phyloP scores from a whole-genome alignment of 2,797 vertebrate genomes.

The Gymnoscopelus microlampas region DNA sequence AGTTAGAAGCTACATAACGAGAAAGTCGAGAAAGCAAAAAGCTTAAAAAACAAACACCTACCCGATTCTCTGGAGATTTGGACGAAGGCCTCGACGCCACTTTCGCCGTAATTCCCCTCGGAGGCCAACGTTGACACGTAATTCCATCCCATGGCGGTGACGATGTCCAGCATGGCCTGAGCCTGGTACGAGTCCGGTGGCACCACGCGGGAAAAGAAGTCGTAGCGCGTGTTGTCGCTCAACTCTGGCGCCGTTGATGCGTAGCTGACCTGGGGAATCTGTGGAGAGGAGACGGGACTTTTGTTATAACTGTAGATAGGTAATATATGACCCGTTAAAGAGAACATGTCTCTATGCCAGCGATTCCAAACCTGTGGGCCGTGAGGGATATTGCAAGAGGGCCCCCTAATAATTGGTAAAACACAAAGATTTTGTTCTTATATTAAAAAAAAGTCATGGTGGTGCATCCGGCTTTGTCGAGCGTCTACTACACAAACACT shows the following conservation, averaged over 20 bases:
- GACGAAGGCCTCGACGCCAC: slow-evolving; percentile 94
- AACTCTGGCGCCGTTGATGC: slow-evolving; percentile 96
- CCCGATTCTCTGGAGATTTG: slow-evolving; percentile 94
- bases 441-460: no score
- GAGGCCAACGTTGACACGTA: slow-evolving; percentile 95
- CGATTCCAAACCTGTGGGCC: no score
- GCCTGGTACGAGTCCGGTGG: slow-evolving; percentile 97
- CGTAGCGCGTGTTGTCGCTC: slow-evolving; percentile 95
- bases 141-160: slow-evolving; percentile 94
- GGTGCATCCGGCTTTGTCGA: no score
- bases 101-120: slow-evolving; percentile 96
- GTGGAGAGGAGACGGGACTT: slow-evolving; percentile 19
- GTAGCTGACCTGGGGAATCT: slow-evolving; percentile 99
- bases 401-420: no score
- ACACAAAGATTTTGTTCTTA: no score
- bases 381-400: no score
- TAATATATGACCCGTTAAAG: no score
- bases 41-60: slow-evolving; percentile 66
- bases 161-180: slow-evolving; percentile 97
- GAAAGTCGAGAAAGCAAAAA: background rate
- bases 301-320: background rate
- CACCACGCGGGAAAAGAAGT: slow-evolving; percentile 96
- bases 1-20: no score
- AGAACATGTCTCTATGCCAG: no score
- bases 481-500: no score